Evolutionary conservation across 2,888 invertebrate genomes (phyloP), one percentile per base, ranked within the genome.

Genomic region (Helobdella robusta): DNA sequence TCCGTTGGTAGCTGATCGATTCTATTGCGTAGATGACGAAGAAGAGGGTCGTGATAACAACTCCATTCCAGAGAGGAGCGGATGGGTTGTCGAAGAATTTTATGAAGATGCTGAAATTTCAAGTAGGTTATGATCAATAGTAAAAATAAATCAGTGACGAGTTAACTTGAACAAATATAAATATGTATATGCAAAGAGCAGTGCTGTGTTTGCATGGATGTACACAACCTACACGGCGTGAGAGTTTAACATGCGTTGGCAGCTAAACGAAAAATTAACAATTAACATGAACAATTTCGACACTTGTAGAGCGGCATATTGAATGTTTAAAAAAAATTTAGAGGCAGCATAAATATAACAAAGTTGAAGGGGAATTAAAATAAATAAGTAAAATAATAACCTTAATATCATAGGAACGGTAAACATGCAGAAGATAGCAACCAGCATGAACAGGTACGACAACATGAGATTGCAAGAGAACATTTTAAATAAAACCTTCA

Each of bases 1-100:
- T 56, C 32, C 28, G 56, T 18, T 56, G 56, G 30, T 32, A 56
- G 32, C 23, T 28, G 2, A 56, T 25, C 2, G 56, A 56, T 8
- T 56, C 56, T 28, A 56, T 25, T n/a, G 32, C 32, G 28, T 56
- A 56, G 32, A 30, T 56, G 56, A 56, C 25, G 56, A 56, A 56
- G 32, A 56, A 56, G 2, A 28, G 28, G 5, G 32, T 30, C 28
- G 30, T 56, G 56, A n/a, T 25, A 28, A 56, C 18, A 1, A 56
- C 30, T 5, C 56, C 56, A 8, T 56, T 56, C 56, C 56, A 56
- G 8, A 25, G 25, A 11, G 28, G 30, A n/a, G 32, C 28, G 56
- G 56, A 4, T n/a, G 56, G 56, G 28, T 56, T 32, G 56, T 56
- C 56, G n/a, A 56, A 56, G 56, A 56, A 56, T 30, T 56, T 32